These are phyloP conservation scores for Nephotettix cincticeps DNA, from an alignment of 1,140 invertebrate genomes.

Conservation along the genomic window DNA sequence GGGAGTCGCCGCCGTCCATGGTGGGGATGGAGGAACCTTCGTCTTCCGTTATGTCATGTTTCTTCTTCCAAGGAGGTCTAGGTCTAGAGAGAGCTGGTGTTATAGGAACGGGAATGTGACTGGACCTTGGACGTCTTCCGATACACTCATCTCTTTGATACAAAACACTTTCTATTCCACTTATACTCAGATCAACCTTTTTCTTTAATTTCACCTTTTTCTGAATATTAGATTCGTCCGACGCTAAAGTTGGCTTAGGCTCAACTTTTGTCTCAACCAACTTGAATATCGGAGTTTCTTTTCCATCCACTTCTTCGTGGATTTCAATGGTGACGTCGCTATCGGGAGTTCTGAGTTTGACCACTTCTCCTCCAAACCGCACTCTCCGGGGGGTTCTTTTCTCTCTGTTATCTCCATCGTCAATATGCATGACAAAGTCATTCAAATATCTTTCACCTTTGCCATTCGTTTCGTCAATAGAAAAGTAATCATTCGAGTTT, in stretches of 20 bases:
- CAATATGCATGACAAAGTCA: constrained; percentile 38
- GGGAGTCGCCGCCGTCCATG: constrained; percentile 39
- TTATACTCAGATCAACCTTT: constrained; percentile 9
- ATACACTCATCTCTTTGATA: constrained; percentile 1
- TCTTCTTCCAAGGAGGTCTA: constrained; percentile 23
- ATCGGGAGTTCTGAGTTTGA: constrained; percentile 79
- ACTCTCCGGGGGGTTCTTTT: constrained; percentile 54
- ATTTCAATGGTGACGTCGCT: constrained; percentile 57
- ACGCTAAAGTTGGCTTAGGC: background rate
- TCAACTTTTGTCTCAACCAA: background rate
- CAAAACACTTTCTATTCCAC: background rate
- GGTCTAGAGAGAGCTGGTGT: constrained; percentile 37
- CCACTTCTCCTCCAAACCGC: constrained; percentile 77
- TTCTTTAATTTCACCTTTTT: constrained; percentile 13
- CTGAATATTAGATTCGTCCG: background rate
- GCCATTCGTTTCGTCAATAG: background rate
- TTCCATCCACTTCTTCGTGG: constrained; percentile 7
- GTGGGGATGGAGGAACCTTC: constrained; percentile 31
- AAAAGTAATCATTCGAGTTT: background rate
- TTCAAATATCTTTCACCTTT: constrained; percentile 20
- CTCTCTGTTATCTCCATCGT: constrained; percentile 36
- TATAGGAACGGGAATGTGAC: constrained; percentile 41
- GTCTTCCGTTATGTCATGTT: background rate
- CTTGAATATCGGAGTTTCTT: background rate
- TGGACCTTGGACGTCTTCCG: constrained; percentile 25